Evolutionary conservation across 2,797 vertebrate species (phyloP).

Genomic region (Gastrophryne carolinensis): DNA sequence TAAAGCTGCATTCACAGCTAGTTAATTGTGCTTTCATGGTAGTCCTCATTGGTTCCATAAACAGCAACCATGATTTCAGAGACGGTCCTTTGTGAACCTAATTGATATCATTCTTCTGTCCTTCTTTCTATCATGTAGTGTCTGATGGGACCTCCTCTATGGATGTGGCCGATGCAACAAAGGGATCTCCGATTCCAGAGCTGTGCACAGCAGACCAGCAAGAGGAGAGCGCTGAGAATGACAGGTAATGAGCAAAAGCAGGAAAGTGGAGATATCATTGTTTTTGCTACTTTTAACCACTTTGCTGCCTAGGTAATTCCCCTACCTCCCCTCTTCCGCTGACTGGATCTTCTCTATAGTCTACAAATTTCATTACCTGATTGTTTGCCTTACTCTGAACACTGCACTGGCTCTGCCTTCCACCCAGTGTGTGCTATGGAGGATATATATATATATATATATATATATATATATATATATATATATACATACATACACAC

Average conservation of each 20-base stretch:
- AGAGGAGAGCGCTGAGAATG: conserved; percentile 74
- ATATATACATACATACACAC: too few species aligned
- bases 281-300: not conserved
- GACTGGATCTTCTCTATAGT: not conserved
- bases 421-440: too few species aligned
- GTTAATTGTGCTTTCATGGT: too few species aligned
- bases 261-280: not conserved
- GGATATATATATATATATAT: too few species aligned
- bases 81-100: too few species aligned
- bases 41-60: too few species aligned
- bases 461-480: too few species aligned
- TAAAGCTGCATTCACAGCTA: too few species aligned
- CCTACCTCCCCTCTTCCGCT: not conserved
- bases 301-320: not conserved
- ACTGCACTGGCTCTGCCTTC: too few species aligned
- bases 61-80: too few species aligned
- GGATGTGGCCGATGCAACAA: conserved; percentile 1
- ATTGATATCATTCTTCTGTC: not conserved
- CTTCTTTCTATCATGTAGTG: conserved; percentile 56
- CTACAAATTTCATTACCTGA: not conserved
- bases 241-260: conserved; percentile 70
- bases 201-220: conserved; percentile 58
- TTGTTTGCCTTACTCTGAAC: not conserved
- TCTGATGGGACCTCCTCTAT: not conserved
- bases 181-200: conserved; percentile 55